A percentile compares a stretch with the other conserved stretches of the same genome.
phyloP scores from a whole-genome alignment of 2,888 invertebrate species.

The Lamproptera curius region DNA sequence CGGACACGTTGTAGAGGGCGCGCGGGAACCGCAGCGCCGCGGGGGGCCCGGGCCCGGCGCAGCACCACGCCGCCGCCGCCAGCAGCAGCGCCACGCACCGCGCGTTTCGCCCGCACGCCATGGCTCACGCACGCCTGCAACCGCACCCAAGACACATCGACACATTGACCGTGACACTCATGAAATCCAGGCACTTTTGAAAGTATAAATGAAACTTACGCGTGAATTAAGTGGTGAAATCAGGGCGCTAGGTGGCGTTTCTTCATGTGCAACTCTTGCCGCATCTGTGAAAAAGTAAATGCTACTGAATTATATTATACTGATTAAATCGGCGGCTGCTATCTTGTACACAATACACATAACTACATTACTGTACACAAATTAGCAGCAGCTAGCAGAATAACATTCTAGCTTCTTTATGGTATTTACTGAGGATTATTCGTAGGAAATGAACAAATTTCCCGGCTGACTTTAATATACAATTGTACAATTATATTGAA shows the following conservation, averaged over 20 bases:
- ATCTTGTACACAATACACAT: background rate
- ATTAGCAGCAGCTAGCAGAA: background rate
- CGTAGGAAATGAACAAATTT: too few relatives aligned
- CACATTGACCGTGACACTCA: background rate
- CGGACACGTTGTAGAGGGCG: slow-evolving; percentile 89
- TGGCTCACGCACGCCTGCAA: slow-evolving; percentile 21
- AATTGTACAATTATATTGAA: too few relatives aligned
- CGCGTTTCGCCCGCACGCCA: slow-evolving; percentile 46
- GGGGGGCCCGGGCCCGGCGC: slow-evolving; percentile 23
- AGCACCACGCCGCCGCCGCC: slow-evolving; percentile 40
- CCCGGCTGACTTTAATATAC: too few relatives aligned
- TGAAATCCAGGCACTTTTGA: background rate
- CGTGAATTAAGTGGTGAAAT: background rate
- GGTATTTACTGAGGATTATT: too few relatives aligned
- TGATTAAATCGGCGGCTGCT: background rate
- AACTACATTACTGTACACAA: background rate
- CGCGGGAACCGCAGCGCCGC: slow-evolving; percentile 82
- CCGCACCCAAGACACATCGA: background rate
- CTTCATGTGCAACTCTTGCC: background rate
- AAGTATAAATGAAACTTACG: background rate
- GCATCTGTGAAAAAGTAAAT: background rate
- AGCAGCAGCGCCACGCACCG: slow-evolving; percentile 51
- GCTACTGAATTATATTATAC: background rate
- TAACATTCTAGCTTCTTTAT: too few relatives aligned
- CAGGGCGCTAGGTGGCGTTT: background rate